These are phyloP conservation scores for Bombus confusus DNA, from an alignment of 1,140 invertebrate genomes.

Conservation along the genomic window DNA sequence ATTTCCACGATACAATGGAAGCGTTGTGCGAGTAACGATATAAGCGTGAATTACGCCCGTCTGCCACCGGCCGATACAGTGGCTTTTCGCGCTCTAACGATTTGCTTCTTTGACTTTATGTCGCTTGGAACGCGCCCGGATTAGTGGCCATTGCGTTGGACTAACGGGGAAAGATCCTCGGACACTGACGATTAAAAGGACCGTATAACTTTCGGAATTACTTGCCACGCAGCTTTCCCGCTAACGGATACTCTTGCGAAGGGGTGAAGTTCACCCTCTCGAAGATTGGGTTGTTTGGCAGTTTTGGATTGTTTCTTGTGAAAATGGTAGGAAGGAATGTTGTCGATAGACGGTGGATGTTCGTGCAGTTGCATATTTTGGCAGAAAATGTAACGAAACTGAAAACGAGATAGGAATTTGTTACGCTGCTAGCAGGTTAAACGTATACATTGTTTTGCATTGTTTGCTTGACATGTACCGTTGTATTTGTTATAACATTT, in stretches of 20 bases:
- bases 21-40: slow-evolving; percentile 43
- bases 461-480: neutral
- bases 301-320: neutral
- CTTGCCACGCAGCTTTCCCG: neutral
- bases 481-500: no score
- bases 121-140: slow-evolving; percentile 3
- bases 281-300: neutral
- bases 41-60: slow-evolving; percentile 42
- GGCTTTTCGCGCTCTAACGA: slow-evolving; percentile 38
- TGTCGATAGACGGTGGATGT: neutral
- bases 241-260: no score
- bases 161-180: neutral
- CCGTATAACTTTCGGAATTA: neutral
- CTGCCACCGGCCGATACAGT: slow-evolving; percentile 29
- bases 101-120: slow-evolving; percentile 25
- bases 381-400: neutral
- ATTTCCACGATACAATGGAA: slow-evolving; percentile 38
- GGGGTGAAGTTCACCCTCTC: neutral
- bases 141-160: neutral
- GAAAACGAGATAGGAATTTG: neutral
- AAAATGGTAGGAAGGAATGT: neutral
- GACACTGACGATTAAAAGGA: neutral
- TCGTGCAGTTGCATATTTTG: neutral
- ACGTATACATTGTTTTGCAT: neutral
- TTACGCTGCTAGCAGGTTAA: neutral